Conservation (phyloP, 2,113 vertebrate species). For the Tachysurus fulvidraco region DNA sequence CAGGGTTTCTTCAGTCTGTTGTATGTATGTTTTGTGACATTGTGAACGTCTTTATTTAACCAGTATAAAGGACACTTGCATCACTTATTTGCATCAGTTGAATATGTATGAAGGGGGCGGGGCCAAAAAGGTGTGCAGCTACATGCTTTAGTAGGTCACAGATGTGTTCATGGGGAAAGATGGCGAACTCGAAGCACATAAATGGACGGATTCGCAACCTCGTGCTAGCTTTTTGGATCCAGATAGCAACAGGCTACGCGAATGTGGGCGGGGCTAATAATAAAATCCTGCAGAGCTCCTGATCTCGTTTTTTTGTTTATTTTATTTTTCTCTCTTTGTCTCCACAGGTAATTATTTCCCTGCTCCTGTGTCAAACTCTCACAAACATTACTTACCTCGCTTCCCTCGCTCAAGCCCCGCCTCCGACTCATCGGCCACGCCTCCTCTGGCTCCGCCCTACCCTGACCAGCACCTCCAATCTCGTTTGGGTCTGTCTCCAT, state of each 20-base stretch:
- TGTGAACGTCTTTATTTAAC: too few species aligned
- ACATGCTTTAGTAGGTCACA: too few species aligned
- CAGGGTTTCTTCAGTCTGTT: too few species aligned
- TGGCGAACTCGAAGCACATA: not conserved
- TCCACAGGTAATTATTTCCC: conserved; percentile 84
- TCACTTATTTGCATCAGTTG: too few species aligned
- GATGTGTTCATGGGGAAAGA: too few species aligned
- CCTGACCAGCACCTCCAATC: conserved; percentile 81
- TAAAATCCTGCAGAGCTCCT: not conserved
- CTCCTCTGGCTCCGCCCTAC: conserved; percentile 80
- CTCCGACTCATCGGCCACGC: conserved; percentile 85
- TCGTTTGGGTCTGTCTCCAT: conserved; percentile 79
- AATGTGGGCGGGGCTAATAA: not conserved
- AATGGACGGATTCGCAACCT: not conserved
- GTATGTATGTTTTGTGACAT: too few species aligned
- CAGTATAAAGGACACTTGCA: too few species aligned
- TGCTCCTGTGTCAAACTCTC: conserved; percentile 78
- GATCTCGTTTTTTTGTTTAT: not conserved
- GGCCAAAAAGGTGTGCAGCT: too few species aligned
- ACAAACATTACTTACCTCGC: conserved; percentile 86
- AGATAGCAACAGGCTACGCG: not conserved
- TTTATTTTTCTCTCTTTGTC: not conserved
- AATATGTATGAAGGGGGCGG: too few species aligned
- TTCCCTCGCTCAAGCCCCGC: conserved; percentile 88
- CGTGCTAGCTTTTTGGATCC: not conserved